Conservation (phyloP, 2,113 vertebrate genomes). For the Australoheros scitulus region DNA sequence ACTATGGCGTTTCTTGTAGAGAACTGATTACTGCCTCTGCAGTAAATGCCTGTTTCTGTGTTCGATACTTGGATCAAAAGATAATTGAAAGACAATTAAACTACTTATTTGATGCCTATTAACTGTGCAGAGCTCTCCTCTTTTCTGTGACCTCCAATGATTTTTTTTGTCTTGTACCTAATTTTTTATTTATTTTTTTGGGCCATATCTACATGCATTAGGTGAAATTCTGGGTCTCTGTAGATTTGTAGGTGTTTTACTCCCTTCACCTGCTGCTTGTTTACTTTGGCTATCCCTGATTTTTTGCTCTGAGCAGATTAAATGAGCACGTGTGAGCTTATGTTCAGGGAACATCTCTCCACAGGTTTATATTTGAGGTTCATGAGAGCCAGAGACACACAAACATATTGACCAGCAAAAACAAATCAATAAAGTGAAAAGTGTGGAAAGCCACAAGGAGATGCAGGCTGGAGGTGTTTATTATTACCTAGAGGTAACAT, state of each 20-base stretch:
- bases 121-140: background rate
- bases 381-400: background rate
- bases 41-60: background rate
- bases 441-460: background rate
- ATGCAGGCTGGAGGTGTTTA: background rate
- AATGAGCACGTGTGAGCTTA: background rate
- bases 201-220: background rate
- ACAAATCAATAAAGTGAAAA: conserved; percentile 24
- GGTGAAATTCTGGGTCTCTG: background rate
- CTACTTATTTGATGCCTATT: background rate
- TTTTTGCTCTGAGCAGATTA: background rate
- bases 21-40: background rate
- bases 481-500: background rate
- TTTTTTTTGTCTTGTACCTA: background rate
- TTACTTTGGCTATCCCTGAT: background rate
- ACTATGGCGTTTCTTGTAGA: background rate
- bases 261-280: conserved; percentile 17
- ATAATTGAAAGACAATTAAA: background rate
- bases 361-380: conserved; percentile 1
- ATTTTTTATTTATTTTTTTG: background rate
- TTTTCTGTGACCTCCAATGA: background rate
- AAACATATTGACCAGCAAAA: conserved; percentile 35
- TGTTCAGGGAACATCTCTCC: background rate
- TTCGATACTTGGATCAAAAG: background rate
- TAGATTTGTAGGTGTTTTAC: conserved; percentile 3